A percentile compares a stretch with the other conserved stretches of the same genome.
Evolutionary conservation across 2,797 vertebrate genomes (phyloP).

Genomic region (Parauchenoglanis punctatus): DNA sequence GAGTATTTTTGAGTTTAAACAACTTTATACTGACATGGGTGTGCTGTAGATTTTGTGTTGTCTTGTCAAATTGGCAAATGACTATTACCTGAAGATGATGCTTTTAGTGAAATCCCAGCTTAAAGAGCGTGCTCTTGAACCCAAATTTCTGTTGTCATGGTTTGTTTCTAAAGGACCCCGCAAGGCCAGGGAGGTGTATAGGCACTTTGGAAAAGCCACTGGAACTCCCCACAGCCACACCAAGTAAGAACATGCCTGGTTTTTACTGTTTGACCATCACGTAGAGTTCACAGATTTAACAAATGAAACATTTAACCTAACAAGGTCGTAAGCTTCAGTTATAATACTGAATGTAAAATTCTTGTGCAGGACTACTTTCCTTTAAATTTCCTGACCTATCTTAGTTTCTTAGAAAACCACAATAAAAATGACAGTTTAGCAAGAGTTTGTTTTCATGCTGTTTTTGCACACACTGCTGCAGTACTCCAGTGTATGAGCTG

Average conservation of each 20-base stretch:
- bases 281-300: neutral
- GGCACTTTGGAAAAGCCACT: slow-evolving; percentile 91
- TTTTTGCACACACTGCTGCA: neutral
- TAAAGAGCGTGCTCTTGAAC: neutral
- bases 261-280: neutral
- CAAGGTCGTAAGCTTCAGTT: neutral
- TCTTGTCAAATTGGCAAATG: neutral
- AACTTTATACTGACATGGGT: neutral
- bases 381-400: neutral
- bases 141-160: neutral
- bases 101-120: neutral
- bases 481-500: neutral
- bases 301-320: neutral
- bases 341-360: neutral
- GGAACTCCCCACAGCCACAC: slow-evolving; percentile 93
- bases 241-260: slow-evolving; percentile 77
- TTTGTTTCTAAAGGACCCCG: slow-evolving; percentile 78
- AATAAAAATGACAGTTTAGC: neutral
- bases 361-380: neutral
- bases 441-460: neutral
- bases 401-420: neutral
- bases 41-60: neutral
- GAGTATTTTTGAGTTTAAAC: neutral
- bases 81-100: neutral
- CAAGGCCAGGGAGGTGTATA: slow-evolving; percentile 91